These are phyloP conservation scores for Metacarcinus magister DNA, from an alignment of 2,888 invertebrate genomes.

Conservation along the genomic window DNA sequence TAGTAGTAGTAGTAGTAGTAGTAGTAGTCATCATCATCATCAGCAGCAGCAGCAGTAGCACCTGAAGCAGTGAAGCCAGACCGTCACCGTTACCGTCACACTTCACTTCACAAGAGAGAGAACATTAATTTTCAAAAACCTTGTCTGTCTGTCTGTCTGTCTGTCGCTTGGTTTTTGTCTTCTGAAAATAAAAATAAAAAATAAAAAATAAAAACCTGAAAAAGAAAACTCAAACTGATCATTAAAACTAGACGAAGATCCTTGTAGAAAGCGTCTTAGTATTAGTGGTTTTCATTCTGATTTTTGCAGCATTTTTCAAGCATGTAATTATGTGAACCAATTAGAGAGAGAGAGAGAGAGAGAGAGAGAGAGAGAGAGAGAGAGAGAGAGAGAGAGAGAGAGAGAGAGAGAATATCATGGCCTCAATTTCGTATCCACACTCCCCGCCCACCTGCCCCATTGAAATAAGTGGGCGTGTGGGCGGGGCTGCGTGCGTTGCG, in stretches of 20 bases:
- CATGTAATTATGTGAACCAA: background rate
- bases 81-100: background rate
- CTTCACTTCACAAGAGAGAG: background rate
- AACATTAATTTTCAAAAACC: too few relatives aligned
- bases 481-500: background rate
- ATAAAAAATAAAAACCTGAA: background rate
- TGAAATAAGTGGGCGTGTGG: background rate
- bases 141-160: too few relatives aligned
- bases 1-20: background rate
- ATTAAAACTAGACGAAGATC: background rate
- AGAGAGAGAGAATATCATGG: background rate
- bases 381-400: background rate
- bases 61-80: background rate
- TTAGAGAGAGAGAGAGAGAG: constrained; percentile 30
- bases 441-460: background rate
- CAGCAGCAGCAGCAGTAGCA: too few relatives aligned
- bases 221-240: background rate
- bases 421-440: background rate
- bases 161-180: background rate
- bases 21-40: background rate
- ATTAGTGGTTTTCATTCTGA: background rate
- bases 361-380: constrained; percentile 18
- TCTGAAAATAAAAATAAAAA: background rate
- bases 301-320: background rate
- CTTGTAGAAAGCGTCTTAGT: background rate